phyloP scores from a whole-genome alignment of 2,888 invertebrate genomes.

The Notodonta ziczac region DNA sequence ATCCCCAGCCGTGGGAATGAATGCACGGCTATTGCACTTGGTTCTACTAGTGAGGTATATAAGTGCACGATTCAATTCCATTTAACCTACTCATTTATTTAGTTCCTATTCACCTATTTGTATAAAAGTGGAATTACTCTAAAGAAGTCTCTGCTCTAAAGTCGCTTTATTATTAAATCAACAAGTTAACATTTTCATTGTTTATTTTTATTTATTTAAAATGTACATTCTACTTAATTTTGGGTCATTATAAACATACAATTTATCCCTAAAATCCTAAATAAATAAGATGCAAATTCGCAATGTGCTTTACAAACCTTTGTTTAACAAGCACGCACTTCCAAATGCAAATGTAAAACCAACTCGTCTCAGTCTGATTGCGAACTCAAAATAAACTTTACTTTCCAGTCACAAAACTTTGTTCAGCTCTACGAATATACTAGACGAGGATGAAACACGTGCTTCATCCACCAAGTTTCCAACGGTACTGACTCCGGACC shows the following conservation, averaged over 20 bases:
- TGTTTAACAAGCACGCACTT: conserved; percentile 40
- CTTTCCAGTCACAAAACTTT: conserved; percentile 62
- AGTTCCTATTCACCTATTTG: no score
- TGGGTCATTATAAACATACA: neutral
- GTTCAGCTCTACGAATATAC: conserved; percentile 48
- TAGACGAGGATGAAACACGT: conserved; percentile 40
- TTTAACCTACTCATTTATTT: no score
- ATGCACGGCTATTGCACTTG: no score
- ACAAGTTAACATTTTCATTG: no score
- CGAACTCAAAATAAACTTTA: conserved; percentile 46
- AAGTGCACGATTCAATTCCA: no score
- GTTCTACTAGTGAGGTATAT: no score
- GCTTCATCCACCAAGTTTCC: conserved; percentile 35
- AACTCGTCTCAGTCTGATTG: conserved; percentile 40
- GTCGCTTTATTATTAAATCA: no score
- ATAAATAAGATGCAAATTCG: conserved; percentile 26
- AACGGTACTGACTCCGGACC: conserved; percentile 48
- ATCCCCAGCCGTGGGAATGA: no score
- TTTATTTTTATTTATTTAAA: no score
- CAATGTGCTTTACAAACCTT: conserved; percentile 42
- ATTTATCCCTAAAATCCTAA: conserved; percentile 3
- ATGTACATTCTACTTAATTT: no score
- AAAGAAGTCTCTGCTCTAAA: no score
- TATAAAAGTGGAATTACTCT: no score
- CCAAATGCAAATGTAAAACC: conserved; percentile 39